A percentile compares a stretch with the other conserved stretches of the same genome.
These are phyloP conservation scores for Aleiodes leptofemur DNA, from an alignment of 2,888 invertebrate genomes.

Conservation along the genomic window DNA sequence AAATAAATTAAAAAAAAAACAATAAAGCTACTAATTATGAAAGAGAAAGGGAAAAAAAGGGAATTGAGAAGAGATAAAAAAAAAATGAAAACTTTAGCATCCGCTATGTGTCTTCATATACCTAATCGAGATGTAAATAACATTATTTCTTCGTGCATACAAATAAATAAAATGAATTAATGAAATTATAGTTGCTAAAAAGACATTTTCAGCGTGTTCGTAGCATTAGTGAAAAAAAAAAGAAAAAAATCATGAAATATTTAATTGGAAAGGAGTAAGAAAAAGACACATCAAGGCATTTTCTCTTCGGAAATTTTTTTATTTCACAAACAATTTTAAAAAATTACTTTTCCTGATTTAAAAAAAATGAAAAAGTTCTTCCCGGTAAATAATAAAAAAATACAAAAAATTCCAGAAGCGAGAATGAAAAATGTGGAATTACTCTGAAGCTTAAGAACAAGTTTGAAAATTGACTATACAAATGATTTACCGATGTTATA, in stretches of 20 bases:
- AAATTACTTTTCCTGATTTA: not conserved
- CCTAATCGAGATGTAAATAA: constrained; percentile 40
- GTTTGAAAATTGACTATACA: constrained; percentile 16
- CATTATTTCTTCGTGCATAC: constrained; percentile 33
- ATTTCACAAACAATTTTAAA: not conserved
- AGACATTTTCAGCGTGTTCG: constrained; percentile 34
- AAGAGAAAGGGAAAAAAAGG: constrained; percentile 5
- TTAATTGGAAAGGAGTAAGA: not conserved
- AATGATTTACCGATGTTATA: constrained; percentile 71
- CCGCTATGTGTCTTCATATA: constrained; percentile 40
- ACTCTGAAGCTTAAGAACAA: constrained; percentile 65
- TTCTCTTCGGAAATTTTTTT: not conserved
- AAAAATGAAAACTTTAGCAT: not conserved
- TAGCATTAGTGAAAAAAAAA: not conserved
- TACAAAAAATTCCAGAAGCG: not conserved
- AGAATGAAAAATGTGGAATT: constrained; percentile 56
- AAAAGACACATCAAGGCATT: not conserved
- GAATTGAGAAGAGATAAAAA: constrained; percentile 1
- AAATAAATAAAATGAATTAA: constrained; percentile 16
- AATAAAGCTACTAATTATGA: not conserved
- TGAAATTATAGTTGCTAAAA: constrained; percentile 29
- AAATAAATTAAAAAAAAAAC: constrained; percentile 1
- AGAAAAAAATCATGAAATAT: not conserved
- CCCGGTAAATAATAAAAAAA: not conserved
- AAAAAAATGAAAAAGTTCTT: not conserved